Evolutionary conservation across 2,113 vertebrate genomes (phyloP).

Genomic region (Phrynocephalus versicolor): DNA sequence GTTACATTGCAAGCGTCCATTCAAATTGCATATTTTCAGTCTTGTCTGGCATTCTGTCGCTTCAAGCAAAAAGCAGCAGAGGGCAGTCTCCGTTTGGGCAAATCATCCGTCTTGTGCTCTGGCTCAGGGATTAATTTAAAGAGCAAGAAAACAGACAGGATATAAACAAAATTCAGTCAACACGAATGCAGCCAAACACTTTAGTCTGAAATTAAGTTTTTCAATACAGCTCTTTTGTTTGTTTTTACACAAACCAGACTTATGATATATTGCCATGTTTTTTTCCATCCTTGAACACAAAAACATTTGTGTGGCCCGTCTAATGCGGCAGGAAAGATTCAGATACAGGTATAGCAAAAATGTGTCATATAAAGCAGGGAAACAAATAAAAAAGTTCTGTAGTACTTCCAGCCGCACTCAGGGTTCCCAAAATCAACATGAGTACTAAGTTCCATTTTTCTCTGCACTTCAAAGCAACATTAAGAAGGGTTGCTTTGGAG

Average conservation of each 20-base stretch:
- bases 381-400: neutral
- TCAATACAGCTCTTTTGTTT: neutral
- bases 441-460: no score
- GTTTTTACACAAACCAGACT: neutral
- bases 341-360: neutral
- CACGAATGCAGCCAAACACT: neutral
- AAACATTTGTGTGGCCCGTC: neutral
- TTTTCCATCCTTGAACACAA: neutral
- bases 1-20: neutral
- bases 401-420: no score
- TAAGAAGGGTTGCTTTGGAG: no score
- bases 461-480: no score
- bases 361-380: neutral
- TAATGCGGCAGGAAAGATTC: neutral
- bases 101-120: neutral
- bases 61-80: constrained; percentile 1
- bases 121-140: neutral
- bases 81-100: constrained; percentile 5
- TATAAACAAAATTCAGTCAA: neutral
- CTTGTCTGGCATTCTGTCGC: neutral
- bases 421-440: no score
- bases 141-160: neutral
- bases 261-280: neutral
- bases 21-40: neutral
- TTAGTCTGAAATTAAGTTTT: neutral